Percentiles rank a stretch among this genome's conserved stretches.
phyloP scores from a whole-genome alignment of 2,888 invertebrate genomes.

The Drosophila kuntzei region DNA sequence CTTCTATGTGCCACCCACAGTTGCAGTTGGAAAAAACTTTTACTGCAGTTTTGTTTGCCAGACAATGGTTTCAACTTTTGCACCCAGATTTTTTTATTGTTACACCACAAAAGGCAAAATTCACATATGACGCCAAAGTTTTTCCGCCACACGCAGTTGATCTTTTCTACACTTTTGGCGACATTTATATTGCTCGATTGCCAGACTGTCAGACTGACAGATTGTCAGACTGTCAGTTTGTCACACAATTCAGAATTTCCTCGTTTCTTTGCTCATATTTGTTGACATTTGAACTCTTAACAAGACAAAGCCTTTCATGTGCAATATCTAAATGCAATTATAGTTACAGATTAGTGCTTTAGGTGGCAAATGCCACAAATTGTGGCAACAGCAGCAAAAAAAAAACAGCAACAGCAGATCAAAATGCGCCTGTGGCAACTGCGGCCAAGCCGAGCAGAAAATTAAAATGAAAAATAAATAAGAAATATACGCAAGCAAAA shows the following conservation, averaged over 20 bases:
- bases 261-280: conserved; percentile 27
- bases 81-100: conserved; percentile 48
- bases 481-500: conserved; percentile 48
- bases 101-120: conserved; percentile 54
- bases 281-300: conserved; percentile 40
- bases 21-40: no score
- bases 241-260: no score
- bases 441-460: conserved; percentile 72
- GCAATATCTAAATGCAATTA: conserved; percentile 57
- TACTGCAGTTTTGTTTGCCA: conserved; percentile 56
- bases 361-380: conserved; percentile 48
- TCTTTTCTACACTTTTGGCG: neutral
- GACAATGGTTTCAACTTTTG: conserved; percentile 68
- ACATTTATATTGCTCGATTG: conserved; percentile 37
- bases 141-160: conserved; percentile 29
- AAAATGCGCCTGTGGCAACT: conserved; percentile 67
- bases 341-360: conserved; percentile 52
- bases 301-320: conserved; percentile 37
- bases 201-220: conserved; percentile 8
- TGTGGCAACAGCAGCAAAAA: conserved; percentile 27
- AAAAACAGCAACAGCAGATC: conserved; percentile 49
- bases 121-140: conserved; percentile 45
- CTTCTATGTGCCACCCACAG: neutral
- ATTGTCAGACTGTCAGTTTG: conserved; percentile 12
- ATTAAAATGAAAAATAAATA: conserved; percentile 80